Evolutionary conservation across 2,888 invertebrate genomes (phyloP), one percentile per base, ranked within the genome.

Genomic region (Baccha elongata): DNA sequence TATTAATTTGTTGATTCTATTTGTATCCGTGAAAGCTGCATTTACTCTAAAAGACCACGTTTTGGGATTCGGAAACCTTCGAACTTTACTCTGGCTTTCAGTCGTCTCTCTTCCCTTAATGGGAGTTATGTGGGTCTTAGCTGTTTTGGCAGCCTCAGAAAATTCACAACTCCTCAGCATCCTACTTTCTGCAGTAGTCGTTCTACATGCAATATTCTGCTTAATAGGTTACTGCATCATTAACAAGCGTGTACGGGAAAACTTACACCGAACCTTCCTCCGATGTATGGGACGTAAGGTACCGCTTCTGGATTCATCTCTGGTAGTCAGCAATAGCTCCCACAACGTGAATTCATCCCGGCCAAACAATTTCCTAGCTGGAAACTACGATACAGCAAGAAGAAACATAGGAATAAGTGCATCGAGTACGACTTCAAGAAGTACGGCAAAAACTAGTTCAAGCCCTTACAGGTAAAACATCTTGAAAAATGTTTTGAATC

Each of bases 361-460:
- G 2, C 90, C 90, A 0, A 89, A 86, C 67, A 90, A 88, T 40
- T 90, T 91, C 84, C 86, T 89, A 17, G 88, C 89, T 0, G 88
- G 88, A 17, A 89, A 86, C 60, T 91, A 93, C 85, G 93, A 94
- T 83, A 93, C 94, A 23, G 92, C 93, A 40, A 91, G 95, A 85
- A 91, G 96, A 53, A 96, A 96, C 89, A 95, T 98, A 83, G 98
- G 98, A 32, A 98, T 98, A 86, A 98, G 98, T 10, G 97, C 98
- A 0, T 97, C 98, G 0, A 97, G 97, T 78, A 98, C 98, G 0
- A 98, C 98, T 0, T 98, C 97, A 1, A 92, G 97, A 84, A 98
- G 98, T 29, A 98, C 98, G 0, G 97, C 96, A 55, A 98, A 98
- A 90, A 98, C 98, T 11, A 96, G 97, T 87, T 97, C 97, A 26